Base-by-base conservation (phyloP, 2,888 invertebrate species). In the Papilio demoleus region DNA sequence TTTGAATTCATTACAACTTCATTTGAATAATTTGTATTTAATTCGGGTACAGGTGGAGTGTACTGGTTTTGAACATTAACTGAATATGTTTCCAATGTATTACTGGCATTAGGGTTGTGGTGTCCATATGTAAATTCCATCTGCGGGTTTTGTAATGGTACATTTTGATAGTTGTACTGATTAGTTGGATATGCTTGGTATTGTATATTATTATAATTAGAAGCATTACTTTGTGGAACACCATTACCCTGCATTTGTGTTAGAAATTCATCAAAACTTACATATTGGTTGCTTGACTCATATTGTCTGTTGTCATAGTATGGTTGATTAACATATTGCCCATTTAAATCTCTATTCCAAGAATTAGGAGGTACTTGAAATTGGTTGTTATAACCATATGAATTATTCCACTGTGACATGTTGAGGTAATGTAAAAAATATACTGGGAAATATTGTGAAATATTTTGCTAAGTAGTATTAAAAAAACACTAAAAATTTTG, bases 401-500 rank as follows among this genome's bases (percentile, higher is more conserved):
- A 83, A 73, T 88, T 90, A 78, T 92, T 92, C 92, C 92, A 91
- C 79, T 92, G 88, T 72, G 91, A 90, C 92, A 92, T 92, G 68
- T 74, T 86, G 74, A 72, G 58, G 59, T 22, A 53, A 14, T 50
- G 17, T 47, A 47, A 12, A 47, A 22, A 45, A 47, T 8, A 22
- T 47, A 47, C 47, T 47, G 53, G 6, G 53, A 67, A 62, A 62
- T 65, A 24, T 69, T 65, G 69, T 69, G 69, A 62, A 59, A 60
- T 42, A 56, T 59, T 19, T n/a, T 8, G 19, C 38, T 58, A 73
- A 66, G 71, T 66, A 63, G 70, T 73, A 67, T 65, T 73, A 70
- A 73, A 68, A 72, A 74, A 67, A 72, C 11, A 1, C 59, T 71
- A 69, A 62, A 68, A 72, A 61, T 68, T 66, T 66, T 42, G 17